These are phyloP conservation scores for Thera britannica DNA, from an alignment of 2,888 invertebrate species.

Conservation along the genomic window DNA sequence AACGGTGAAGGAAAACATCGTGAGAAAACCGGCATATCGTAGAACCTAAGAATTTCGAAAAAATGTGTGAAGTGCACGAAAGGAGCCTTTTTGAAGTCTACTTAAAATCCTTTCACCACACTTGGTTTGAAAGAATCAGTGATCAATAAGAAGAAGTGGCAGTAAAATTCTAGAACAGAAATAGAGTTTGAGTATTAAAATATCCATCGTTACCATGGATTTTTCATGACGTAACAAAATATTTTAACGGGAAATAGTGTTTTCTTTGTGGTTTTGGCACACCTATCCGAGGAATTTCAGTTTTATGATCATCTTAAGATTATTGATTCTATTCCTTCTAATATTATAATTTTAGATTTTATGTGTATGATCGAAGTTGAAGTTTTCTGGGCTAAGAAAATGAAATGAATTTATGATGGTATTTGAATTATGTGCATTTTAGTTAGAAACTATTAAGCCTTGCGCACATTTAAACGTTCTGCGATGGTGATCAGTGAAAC, in stretches of 20 bases:
- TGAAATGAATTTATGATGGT: background rate
- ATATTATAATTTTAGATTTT: slow-evolving; percentile 7
- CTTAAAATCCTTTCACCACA: no score
- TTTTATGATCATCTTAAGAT: slow-evolving; percentile 11
- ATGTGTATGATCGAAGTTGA: background rate
- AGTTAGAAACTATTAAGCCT: no score
- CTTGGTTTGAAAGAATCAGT: no score
- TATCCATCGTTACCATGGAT: slow-evolving; percentile 2
- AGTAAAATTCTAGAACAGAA: slow-evolving; percentile 16
- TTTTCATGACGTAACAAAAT: slow-evolving; percentile 3
- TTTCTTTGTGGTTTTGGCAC: slow-evolving; percentile 8
- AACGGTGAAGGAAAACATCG: no score
- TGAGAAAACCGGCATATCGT: no score
- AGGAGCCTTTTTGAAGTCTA: no score
- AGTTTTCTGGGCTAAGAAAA: background rate
- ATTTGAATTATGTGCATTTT: background rate
- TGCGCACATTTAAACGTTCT: no score
- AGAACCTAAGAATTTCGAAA: no score
- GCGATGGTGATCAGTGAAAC: no score
- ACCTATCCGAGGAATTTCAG: slow-evolving; percentile 12
- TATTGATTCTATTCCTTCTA: background rate
- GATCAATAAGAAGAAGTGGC: background rate
- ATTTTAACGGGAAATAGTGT: background rate
- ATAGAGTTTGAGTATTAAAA: slow-evolving; percentile 20
- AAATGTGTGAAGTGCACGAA: no score